phyloP scores from a whole-genome alignment of 1,140 invertebrate species.

The Nixonia krombeini region DNA sequence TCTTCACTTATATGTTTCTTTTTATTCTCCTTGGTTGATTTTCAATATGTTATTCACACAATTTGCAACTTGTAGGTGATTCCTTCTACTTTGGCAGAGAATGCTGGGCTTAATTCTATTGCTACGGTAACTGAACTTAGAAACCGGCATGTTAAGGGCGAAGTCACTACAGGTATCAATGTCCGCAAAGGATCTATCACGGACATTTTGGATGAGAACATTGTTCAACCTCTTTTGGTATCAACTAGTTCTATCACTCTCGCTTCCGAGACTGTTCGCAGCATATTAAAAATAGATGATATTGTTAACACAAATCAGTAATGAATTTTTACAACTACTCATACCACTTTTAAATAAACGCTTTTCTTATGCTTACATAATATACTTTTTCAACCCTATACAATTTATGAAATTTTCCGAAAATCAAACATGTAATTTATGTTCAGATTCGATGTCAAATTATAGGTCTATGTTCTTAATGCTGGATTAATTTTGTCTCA shows the following conservation, averaged over 20 bases:
- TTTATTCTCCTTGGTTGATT: too few species aligned
- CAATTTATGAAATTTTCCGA: too few species aligned
- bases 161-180: slow-evolving; percentile 93
- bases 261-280: slow-evolving; percentile 96
- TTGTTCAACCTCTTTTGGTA: slow-evolving; percentile 97
- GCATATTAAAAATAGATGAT: slow-evolving; percentile 99
- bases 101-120: slow-evolving; percentile 98
- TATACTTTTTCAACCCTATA: too few species aligned
- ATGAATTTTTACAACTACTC: too few species aligned
- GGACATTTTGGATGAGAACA: slow-evolving; percentile 97
- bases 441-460: too few species aligned
- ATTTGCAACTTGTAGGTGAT: slow-evolving; percentile 71
- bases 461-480: too few species aligned
- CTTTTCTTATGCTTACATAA: too few species aligned
- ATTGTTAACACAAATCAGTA: slow-evolving; percentile 80
- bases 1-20: slow-evolving; percentile 9
- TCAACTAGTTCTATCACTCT: slow-evolving; percentile 94
- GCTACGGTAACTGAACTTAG: slow-evolving; percentile 97
- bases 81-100: slow-evolving; percentile 98
- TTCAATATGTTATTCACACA: not conserved
- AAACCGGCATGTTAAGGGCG: slow-evolving; percentile 91
- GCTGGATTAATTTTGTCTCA: too few species aligned
- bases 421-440: too few species aligned
- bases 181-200: slow-evolving; percentile 96
- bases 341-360: too few species aligned